Conservation (phyloP, 2,888 invertebrate species). For the Himalopsyche anomala region DNA sequence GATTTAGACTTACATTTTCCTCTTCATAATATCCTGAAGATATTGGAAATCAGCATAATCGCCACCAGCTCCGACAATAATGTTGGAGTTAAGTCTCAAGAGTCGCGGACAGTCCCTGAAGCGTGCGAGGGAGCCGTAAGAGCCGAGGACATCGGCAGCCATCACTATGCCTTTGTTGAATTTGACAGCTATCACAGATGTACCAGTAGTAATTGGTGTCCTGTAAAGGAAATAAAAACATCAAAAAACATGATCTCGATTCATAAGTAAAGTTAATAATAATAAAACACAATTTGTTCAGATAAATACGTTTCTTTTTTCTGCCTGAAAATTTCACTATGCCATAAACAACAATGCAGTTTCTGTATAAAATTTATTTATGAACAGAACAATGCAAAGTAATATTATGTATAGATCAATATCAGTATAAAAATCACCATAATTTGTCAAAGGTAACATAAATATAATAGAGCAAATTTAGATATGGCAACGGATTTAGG, state of each 20-base stretch:
- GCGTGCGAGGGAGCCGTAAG: constrained; percentile 95
- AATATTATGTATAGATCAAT: too few species aligned
- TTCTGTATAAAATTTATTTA: too few species aligned
- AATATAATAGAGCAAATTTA: too few species aligned
- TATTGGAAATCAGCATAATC: constrained; percentile 99
- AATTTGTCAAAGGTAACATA: too few species aligned
- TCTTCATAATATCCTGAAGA: constrained; percentile 88
- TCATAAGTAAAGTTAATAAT: background rate
- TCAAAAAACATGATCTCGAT: background rate
- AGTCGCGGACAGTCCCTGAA: constrained; percentile 91
- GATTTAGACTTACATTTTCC: constrained; percentile 83
- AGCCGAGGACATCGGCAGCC: constrained; percentile 94
- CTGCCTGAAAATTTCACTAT: too few species aligned
- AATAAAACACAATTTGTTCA: too few species aligned
- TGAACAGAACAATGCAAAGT: too few species aligned
- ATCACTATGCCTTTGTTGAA: constrained; percentile 93
- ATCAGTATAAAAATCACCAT: too few species aligned
- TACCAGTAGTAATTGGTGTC: constrained; percentile 91
- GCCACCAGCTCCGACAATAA: constrained; percentile 93
- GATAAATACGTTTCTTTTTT: background rate
- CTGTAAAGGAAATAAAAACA: constrained; percentile 50
- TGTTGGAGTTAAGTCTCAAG: constrained; percentile 91
- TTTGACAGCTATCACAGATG: constrained; percentile 91
- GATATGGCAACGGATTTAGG: too few species aligned
- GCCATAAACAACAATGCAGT: too few species aligned